Base-by-base conservation (phyloP, 2,797 vertebrate species). In the Anabas testudineus region DNA sequence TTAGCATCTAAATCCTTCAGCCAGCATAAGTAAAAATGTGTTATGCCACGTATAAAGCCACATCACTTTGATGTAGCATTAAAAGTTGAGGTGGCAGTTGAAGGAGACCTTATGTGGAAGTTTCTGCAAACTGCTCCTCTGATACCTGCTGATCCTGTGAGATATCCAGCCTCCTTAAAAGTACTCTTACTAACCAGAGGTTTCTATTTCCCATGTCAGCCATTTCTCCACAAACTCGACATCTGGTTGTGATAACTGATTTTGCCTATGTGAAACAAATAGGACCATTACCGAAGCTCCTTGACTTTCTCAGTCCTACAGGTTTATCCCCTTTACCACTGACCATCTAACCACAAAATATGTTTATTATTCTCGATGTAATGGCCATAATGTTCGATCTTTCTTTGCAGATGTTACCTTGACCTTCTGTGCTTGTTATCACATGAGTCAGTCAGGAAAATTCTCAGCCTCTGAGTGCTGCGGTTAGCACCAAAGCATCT, bases 361-460 rank as follows among this genome's bases (percentile, higher is more conserved):
- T 64, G 64, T 74, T 80, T 71, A 65, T 69, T 82, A 78, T 80
- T 75, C 34, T 58, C 12, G 1, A 16, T 51, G 71, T 63, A 46
- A 42, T 61, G 18, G 21, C n/a, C 28, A 26, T 43, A 78, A 41
- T 71, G 34, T 74, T 64, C 72, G 51, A 45, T 67, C 18, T 68
- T 12, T 55, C 24, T 74, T 26, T 60, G 62, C 41, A 72, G 48
- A 59, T 68, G 54, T 73, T 82, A 68, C 63, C 60, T 74, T 77
- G 57, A 56, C 69, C 51, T 39, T 72, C 10, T 59, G 36, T 36
- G 53, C 22, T 61, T 76, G 54, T 58, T 74, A 68, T 71, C 45
- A 39, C 45, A 26, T 19, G 54, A 74, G 47, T 42, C 53, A 63
- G 62, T 59, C 65, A 52, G 18, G 18, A 71, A 67, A 64, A 55